A percentile compares a stretch with the other conserved stretches of the same genome.
Conservation (phyloP, 2,888 invertebrate species). For the Dolomedes plantarius region DNA sequence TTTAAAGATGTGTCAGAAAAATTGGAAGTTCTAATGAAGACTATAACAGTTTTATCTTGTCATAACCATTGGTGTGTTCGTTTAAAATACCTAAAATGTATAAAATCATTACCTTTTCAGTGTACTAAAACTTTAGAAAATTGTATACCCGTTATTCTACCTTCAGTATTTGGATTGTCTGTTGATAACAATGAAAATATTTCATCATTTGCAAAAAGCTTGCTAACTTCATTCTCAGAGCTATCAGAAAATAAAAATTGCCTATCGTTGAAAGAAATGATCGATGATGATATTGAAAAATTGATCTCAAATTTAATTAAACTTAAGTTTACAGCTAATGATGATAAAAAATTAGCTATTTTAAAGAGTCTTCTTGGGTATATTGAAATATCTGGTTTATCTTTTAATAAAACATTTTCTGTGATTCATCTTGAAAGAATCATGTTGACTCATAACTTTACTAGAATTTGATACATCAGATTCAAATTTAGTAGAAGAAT, state of each 20-base stretch:
- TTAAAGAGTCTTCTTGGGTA: slow-evolving; percentile 46
- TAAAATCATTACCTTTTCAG: slow-evolving; percentile 17
- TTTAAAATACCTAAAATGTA: slow-evolving; percentile 26
- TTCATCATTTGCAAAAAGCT: not conserved
- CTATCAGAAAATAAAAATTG: slow-evolving; percentile 15
- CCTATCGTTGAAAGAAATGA: not conserved
- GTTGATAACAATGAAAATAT: slow-evolving; percentile 39
- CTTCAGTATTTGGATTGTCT: slow-evolving; percentile 48
- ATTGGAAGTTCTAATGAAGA: slow-evolving; percentile 32
- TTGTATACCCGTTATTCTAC: slow-evolving; percentile 27
- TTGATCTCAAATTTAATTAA: slow-evolving; percentile 35
- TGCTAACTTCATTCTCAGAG: slow-evolving; percentile 14
- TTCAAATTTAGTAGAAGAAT: slow-evolving; percentile 42
- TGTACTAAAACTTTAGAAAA: slow-evolving; percentile 33
- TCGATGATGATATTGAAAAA: slow-evolving; percentile 34
- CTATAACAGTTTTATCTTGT: slow-evolving; percentile 10
- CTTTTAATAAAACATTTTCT: slow-evolving; percentile 17
- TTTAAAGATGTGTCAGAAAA: slow-evolving; percentile 25
- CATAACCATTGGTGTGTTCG: slow-evolving; percentile 65
- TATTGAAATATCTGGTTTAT: slow-evolving; percentile 31
- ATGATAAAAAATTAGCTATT: slow-evolving; percentile 23
- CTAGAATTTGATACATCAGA: slow-evolving; percentile 40
- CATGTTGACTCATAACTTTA: slow-evolving; percentile 34
- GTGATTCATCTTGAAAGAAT: slow-evolving; percentile 26
- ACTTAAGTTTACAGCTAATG: slow-evolving; percentile 32